Percentiles rank a stretch among this genome's conserved stretches.
phyloP scores from a whole-genome alignment of 1,140 invertebrate species.

The Contarinia nasturtii region DNA sequence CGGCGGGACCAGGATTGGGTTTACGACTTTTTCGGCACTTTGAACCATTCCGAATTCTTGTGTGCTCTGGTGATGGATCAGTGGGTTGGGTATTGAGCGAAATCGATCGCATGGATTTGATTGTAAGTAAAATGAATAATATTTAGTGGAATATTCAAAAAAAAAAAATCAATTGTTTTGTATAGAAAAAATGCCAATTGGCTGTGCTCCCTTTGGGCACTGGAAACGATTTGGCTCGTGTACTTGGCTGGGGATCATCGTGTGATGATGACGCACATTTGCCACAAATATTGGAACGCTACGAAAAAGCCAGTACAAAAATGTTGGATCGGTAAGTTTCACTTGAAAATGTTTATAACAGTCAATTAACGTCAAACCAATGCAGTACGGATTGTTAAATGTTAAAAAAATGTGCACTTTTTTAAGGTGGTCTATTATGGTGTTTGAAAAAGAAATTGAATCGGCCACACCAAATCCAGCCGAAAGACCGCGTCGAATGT shows the following conservation, averaged over 20 bases:
- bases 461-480: constrained; percentile 30
- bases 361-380: too few species aligned
- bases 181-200: constrained; percentile 82
- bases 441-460: constrained; percentile 57
- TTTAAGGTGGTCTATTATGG: constrained; percentile 76
- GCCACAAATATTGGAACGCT: constrained; percentile 75
- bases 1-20: constrained; percentile 67
- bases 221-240: constrained; percentile 85
- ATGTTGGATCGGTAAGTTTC: constrained; percentile 80
- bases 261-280: constrained; percentile 91
- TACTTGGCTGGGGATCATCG: constrained; percentile 87
- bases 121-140: too few species aligned
- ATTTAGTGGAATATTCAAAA: neutral
- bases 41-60: constrained; percentile 75
- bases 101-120: constrained; percentile 80
- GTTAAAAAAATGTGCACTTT: neutral
- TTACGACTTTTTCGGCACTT: constrained; percentile 75
- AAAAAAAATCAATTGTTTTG: constrained; percentile 1
- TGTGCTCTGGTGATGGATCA: constrained; percentile 85
- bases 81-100: constrained; percentile 88
- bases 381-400: neutral
- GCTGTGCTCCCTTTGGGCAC: constrained; percentile 86
- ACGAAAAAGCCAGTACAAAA: constrained; percentile 87
- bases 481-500: too few species aligned
- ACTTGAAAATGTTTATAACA: too few species aligned